Conservation (phyloP, 92 coral and sea anemone genomes). For the Virgularia gustaviana region DNA sequence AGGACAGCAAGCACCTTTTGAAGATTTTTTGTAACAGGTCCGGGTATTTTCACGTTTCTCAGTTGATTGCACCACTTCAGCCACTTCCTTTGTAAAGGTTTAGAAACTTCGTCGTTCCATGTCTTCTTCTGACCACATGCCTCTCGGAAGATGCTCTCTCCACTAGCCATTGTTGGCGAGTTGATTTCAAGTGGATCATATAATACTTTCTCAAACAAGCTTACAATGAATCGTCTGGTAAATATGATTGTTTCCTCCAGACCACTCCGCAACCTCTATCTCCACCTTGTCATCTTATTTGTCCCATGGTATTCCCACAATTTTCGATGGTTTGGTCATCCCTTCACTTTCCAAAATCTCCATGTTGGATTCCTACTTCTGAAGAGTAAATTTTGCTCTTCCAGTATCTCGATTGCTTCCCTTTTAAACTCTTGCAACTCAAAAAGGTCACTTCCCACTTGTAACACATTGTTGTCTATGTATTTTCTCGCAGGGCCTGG, state of each 20-base stretch:
- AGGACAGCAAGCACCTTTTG: too few relatives aligned
- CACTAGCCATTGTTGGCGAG: slow-evolving; percentile 19
- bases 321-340: slow-evolving; percentile 29
- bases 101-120: slow-evolving; percentile 28
- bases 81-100: not conserved
- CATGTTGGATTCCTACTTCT: slow-evolving; percentile 29
- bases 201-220: slow-evolving; percentile 11
- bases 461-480: too few relatives aligned
- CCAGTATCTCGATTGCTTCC: slow-evolving; percentile 28
- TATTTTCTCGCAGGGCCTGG: too few relatives aligned
- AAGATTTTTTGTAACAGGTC: too few relatives aligned
- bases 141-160: too few relatives aligned
- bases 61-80: slow-evolving; percentile 21
- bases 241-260: not conserved
- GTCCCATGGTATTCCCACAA: slow-evolving; percentile 37
- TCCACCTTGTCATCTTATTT: slow-evolving; percentile 19
- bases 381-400: slow-evolving; percentile 15
- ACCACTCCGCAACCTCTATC: not conserved
- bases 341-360: not conserved
- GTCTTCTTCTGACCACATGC: slow-evolving; percentile 13
- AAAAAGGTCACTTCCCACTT: too few relatives aligned
- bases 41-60: slow-evolving; percentile 13
- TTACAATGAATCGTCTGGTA: slow-evolving; percentile 20
- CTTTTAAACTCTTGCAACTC: slow-evolving; percentile 29
- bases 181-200: slow-evolving; percentile 34